These are phyloP conservation scores for Anisognathus igniventris DNA, from an alignment of 2,797 vertebrate species.

Conservation along the genomic window DNA sequence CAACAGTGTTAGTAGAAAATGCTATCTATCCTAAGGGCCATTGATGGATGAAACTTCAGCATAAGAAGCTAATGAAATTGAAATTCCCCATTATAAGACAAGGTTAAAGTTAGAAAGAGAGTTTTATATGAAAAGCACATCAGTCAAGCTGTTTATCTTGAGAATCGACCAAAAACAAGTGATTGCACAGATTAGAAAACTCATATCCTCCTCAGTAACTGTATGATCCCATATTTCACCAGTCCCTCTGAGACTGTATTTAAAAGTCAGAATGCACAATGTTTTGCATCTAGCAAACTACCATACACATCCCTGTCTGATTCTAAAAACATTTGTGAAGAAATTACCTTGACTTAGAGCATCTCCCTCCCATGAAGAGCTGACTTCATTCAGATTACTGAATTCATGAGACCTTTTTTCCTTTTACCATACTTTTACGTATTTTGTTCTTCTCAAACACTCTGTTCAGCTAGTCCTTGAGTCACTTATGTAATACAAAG, in stretches of 20 bases:
- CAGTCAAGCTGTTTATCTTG: not conserved
- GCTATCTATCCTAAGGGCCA: not conserved
- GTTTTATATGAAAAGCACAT: not conserved
- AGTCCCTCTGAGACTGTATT: not conserved
- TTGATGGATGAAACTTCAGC: not conserved
- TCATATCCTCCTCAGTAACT: not conserved
- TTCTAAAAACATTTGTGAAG: not conserved
- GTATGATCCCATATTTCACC: not conserved
- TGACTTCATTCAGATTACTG: not conserved
- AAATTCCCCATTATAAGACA: not conserved
- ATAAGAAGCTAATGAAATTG: not conserved
- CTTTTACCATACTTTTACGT: not conserved
- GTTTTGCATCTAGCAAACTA: not conserved
- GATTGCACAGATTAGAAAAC: not conserved
- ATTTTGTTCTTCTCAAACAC: not conserved
- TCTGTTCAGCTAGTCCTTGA: not conserved
- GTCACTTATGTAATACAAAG: not conserved
- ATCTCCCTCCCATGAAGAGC: not conserved
- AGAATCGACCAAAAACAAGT: not conserved
- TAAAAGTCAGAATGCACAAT: not conserved
- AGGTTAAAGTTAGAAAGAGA: not conserved
- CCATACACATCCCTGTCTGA: not conserved
- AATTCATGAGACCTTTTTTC: not conserved
- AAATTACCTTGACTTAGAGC: not conserved
- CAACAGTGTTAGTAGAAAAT: not conserved